A percentile compares a stretch with the other conserved stretches of the same genome.
phyloP scores from a whole-genome alignment of 2,113 vertebrate genomes.

The Lagopus muta region DNA sequence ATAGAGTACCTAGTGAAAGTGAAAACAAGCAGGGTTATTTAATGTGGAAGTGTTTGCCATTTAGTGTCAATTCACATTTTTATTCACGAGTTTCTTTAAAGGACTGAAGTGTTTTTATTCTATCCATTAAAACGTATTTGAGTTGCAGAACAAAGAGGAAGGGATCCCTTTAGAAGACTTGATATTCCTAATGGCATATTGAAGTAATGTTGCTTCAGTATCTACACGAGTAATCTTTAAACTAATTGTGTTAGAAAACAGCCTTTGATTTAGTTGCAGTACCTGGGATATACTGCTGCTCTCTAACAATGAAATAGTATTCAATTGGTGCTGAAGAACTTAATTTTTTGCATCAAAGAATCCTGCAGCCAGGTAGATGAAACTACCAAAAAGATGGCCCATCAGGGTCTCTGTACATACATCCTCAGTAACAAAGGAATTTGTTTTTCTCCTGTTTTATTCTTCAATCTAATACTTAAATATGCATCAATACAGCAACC shows the following conservation, averaged over 20 bases:
- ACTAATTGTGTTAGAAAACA: background rate
- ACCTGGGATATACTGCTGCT: background rate
- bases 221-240: background rate
- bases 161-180: background rate
- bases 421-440: constrained; percentile 8
- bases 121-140: background rate
- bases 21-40: background rate
- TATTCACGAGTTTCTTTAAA: background rate
- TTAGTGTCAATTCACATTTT: background rate
- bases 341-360: background rate
- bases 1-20: background rate
- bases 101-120: background rate
- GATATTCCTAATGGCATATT: background rate
- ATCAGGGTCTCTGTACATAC: background rate
- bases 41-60: background rate
- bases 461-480: constrained; percentile 27
- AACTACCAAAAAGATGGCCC: background rate
- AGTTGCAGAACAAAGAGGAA: background rate
- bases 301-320: background rate
- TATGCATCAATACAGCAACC: constrained; percentile 32
- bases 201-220: background rate
- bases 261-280: background rate
- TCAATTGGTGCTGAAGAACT: background rate
- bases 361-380: background rate
- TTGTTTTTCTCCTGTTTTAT: background rate